Evolutionary conservation across 2,113 vertebrate species (phyloP).

Genomic region (Pseudois nayaur): DNA sequence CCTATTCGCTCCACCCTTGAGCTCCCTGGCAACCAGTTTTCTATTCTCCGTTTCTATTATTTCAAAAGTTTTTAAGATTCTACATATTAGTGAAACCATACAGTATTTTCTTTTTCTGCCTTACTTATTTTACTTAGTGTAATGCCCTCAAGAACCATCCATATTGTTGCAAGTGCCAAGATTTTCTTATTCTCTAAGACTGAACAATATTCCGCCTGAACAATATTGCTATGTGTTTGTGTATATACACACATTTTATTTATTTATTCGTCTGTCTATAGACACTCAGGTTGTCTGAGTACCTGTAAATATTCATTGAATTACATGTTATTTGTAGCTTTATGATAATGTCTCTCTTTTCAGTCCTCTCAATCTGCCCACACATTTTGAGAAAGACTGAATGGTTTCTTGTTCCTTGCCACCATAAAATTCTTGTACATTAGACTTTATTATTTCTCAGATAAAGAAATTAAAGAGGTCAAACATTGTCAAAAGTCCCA

Average conservation of each 20-base stretch:
- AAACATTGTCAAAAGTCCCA: background rate
- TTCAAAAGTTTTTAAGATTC: background rate
- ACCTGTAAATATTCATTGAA: background rate
- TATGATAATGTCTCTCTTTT: background rate
- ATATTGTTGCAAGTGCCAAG: background rate
- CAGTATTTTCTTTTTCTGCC: background rate
- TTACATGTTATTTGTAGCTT: background rate
- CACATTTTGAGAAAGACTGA: background rate
- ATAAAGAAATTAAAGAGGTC: background rate
- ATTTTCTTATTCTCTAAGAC: background rate
- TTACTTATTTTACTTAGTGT: background rate
- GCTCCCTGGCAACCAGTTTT: background rate
- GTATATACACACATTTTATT: background rate
- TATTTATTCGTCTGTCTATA: background rate
- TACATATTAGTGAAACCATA: background rate
- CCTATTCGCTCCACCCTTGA: background rate
- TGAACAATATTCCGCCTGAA: background rate
- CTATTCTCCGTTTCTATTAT: background rate
- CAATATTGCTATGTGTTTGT: background rate
- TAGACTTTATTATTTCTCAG: background rate
- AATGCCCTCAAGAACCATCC: background rate
- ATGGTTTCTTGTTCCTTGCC: background rate
- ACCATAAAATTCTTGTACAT: background rate
- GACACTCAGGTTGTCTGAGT: background rate
- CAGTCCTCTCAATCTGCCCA: background rate